These are phyloP conservation scores for Poecile atricapillus DNA, from an alignment of 2,113 vertebrate genomes.

Conservation along the genomic window DNA sequence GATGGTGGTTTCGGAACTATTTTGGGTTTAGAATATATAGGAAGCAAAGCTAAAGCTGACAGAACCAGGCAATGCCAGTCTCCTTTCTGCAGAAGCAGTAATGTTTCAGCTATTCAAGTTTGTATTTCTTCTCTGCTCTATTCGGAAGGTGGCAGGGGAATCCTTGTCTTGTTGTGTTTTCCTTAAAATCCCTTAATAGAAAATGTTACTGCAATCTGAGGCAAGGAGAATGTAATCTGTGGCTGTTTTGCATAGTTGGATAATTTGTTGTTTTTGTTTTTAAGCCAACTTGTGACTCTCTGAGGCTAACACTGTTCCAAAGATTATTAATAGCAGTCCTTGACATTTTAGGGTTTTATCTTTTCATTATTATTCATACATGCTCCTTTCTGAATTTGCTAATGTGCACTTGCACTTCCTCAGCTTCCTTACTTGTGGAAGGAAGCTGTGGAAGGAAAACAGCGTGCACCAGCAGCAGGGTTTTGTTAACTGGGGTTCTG, in stretches of 20 bases:
- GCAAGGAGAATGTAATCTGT: neutral
- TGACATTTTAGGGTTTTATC: conserved; percentile 12
- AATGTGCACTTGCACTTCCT: neutral
- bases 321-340: conserved; percentile 4
- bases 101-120: neutral
- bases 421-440: neutral
- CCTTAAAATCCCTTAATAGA: neutral
- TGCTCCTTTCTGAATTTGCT: conserved; percentile 11
- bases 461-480: neutral
- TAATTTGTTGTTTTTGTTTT: conserved; percentile 17
- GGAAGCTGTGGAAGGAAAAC: neutral
- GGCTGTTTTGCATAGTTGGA: conserved; percentile 21
- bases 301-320: neutral
- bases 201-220: neutral
- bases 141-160: neutral
- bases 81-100: neutral
- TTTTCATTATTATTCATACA: neutral
- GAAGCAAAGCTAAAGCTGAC: neutral
- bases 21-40: neutral
- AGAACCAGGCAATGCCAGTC: neutral
- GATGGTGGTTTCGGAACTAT: neutral
- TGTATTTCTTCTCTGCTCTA: neutral
- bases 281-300: neutral
- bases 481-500: neutral
- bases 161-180: neutral